Percentiles rank a stretch among this genome's conserved stretches.
Evolutionary conservation across 2,797 vertebrate species (phyloP).

Genomic region (Spizella passerina): DNA sequence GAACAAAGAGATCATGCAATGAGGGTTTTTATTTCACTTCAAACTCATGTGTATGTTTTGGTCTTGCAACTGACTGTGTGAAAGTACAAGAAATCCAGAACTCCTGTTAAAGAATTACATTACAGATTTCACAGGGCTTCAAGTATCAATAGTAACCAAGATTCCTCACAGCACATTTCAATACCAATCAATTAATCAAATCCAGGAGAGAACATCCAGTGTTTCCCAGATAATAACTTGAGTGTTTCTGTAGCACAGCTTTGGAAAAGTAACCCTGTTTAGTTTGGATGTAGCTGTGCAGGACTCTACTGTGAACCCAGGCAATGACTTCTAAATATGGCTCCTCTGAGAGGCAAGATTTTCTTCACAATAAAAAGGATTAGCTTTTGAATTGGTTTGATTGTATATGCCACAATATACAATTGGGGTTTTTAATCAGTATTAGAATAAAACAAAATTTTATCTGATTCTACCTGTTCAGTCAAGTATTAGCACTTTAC

Average conservation of each 20-base stretch:
- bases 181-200: not conserved
- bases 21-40: not conserved
- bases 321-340: not conserved
- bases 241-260: not conserved
- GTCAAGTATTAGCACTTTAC: not conserved
- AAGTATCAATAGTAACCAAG: not conserved
- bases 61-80: not conserved
- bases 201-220: not conserved
- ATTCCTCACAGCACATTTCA: not conserved
- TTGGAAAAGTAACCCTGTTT: not conserved
- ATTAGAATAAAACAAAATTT: not conserved
- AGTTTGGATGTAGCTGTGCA: not conserved
- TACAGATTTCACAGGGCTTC: not conserved
- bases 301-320: not conserved
- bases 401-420: not conserved
- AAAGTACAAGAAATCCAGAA: not conserved
- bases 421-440: not conserved
- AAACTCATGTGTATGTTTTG: not conserved
- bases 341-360: not conserved
- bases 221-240: not conserved
- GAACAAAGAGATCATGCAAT: not conserved
- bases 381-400: not conserved
- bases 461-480: not conserved
- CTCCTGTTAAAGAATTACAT: not conserved
- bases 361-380: not conserved